Evolutionary conservation across 2,797 vertebrate species (phyloP), one percentile per base, ranked within the genome.

Genomic region (Buceros bicornis): DNA sequence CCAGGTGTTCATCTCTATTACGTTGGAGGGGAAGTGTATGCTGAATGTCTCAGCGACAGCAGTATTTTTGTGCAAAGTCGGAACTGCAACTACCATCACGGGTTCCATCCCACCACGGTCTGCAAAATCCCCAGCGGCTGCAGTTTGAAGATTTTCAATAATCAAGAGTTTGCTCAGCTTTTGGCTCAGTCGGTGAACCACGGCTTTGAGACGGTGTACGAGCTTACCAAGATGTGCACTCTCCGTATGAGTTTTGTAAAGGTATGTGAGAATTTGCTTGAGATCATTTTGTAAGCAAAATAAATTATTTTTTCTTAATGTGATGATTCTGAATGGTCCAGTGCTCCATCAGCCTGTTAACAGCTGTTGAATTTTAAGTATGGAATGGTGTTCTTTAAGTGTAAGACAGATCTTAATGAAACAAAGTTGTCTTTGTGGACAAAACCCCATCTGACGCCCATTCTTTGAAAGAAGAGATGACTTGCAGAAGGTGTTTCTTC

Each of bases 191-290:
- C 99, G 0, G 99, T 99, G 97, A 99, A 99, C 98, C 99, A 99
- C 0, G 99, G 99, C 91, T 99, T 99, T 33, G 99, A 99, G 98
- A 99, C 99, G 0, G 99, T 99, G 62, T 99, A 99, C 17, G 99
- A 99, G 98, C 99, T 99, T 94, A 99, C 99, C 16, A 99, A 99
- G 97, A 99, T 99, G 99, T 99, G 99, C 70, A 99, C 99, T 84
- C 99, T 99, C 45, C 99, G 99, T 82, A 99, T 99, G 99, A 99
- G 99, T 97, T 99, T 99, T 31, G 99, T 99, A 53, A 99, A 99
- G 99, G 99, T 99, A 89, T 31, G 94, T 37, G 43, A n/a, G 76
- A 47, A 45, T 28, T 35, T 42, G 16, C 16, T 45, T n/a, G 70
- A 67, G 33, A 17, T 61, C n/a, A 13, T 64, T 90, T 84, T 48